phyloP scores from a whole-genome alignment of 2,113 vertebrate species.

The Columba janthina region DNA sequence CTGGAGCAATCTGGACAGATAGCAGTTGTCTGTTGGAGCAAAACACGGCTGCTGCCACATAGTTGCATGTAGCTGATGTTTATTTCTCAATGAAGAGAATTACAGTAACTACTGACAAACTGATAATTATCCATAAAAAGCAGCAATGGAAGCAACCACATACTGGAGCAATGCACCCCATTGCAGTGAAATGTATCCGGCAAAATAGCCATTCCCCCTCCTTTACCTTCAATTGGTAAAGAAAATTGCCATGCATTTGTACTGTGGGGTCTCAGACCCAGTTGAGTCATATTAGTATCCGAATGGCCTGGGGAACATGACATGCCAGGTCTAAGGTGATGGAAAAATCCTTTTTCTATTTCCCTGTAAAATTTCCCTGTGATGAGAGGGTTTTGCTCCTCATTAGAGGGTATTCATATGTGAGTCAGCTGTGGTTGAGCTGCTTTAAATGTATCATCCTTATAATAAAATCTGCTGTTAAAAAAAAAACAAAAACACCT shows the following conservation, averaged over 20 bases:
- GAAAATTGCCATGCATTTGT: neutral
- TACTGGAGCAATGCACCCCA: neutral
- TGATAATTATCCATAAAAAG: neutral
- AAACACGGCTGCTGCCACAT: neutral
- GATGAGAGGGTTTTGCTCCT: neutral
- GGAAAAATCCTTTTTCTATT: neutral
- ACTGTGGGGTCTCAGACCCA: neutral
- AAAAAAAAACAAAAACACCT: neutral
- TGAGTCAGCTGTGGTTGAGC: neutral
- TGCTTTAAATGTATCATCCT: neutral
- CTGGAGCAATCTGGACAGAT: neutral
- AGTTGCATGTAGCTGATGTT: neutral
- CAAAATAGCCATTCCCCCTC: neutral
- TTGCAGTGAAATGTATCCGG: neutral
- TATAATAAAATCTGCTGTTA: neutral
- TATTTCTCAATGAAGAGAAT: neutral
- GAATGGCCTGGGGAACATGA: neutral
- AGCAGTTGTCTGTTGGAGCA: neutral
- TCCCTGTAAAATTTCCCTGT: neutral
- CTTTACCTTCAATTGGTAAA: neutral
- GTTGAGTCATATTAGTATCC: neutral
- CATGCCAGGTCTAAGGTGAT: accelerated
- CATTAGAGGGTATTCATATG: neutral
- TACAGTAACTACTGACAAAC: neutral
- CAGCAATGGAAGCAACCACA: neutral